These are phyloP conservation scores for Stictocephala bisonia DNA, from an alignment of 2,888 invertebrate genomes.

Conservation along the genomic window DNA sequence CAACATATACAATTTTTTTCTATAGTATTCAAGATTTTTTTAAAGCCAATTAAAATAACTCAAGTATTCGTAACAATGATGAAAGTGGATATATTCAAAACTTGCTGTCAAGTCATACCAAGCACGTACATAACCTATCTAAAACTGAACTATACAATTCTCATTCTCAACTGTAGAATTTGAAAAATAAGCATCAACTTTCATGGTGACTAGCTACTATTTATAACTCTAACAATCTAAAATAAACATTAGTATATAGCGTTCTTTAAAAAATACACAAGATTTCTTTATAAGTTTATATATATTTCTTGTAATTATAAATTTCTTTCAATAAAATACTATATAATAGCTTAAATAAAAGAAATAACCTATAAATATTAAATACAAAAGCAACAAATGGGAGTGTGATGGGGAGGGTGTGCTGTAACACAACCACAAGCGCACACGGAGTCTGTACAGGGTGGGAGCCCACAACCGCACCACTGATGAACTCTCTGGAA, in stretches of 20 bases:
- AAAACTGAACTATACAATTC: constrained; percentile 29
- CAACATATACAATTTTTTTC: constrained; percentile 13
- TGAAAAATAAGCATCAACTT: constrained; percentile 10
- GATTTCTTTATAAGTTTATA: constrained; percentile 39
- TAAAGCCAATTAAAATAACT: constrained; percentile 20
- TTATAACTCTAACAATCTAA: constrained; percentile 42
- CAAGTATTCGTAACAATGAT: not conserved
- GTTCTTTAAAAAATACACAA: constrained; percentile 47
- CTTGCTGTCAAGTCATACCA: not conserved
- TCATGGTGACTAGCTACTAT: constrained; percentile 34
- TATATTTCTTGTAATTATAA: constrained; percentile 44
- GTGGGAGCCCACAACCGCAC: not conserved
- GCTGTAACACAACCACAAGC: not conserved
- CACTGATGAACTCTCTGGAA: constrained; percentile 35
- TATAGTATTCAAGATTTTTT: constrained; percentile 7
- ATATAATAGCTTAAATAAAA: constrained; percentile 39
- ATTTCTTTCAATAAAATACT: constrained; percentile 47
- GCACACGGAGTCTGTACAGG: constrained; percentile 32
- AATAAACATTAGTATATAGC: constrained; percentile 43
- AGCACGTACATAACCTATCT: constrained; percentile 23
- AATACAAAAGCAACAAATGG: constrained; percentile 46
- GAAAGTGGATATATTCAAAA: not conserved
- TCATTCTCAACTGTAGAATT: constrained; percentile 10
- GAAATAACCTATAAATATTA: constrained; percentile 38
- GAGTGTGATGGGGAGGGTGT: constrained; percentile 25